phyloP scores from a whole-genome alignment of 2,113 vertebrate genomes.

The Prochilodus magdalenae region DNA sequence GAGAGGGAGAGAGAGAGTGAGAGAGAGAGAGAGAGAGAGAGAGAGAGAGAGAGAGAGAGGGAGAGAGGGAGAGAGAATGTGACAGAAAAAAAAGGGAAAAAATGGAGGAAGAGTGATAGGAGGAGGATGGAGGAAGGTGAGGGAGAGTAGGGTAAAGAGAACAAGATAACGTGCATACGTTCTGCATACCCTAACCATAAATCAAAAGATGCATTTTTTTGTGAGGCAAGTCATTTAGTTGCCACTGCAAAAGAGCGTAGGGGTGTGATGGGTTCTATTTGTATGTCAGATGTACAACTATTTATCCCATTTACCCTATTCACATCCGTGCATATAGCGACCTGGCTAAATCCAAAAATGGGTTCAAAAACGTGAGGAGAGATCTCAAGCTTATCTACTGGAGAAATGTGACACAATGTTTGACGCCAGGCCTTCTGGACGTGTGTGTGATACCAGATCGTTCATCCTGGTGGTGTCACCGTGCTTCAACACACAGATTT shows the following conservation, averaged over 20 bases:
- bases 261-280: conserved; percentile 71
- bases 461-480: too few species aligned
- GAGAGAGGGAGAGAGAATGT: conserved; percentile 59
- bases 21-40: conserved; percentile 54
- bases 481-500: too few species aligned
- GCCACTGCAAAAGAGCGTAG: conserved; percentile 32
- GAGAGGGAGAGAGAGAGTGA: conserved; percentile 59
- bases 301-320: too few species aligned
- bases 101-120: conserved; percentile 62
- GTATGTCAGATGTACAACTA: conserved; percentile 68
- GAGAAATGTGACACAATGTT: too few species aligned
- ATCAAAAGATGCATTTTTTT: conserved; percentile 76
- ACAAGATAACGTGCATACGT: conserved; percentile 79
- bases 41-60: conserved; percentile 45
- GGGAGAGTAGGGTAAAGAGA: conserved; percentile 66
- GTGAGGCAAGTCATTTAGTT: conserved; percentile 75
- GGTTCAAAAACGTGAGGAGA: not conserved
- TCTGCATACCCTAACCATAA: conserved; percentile 74
- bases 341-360: not conserved
- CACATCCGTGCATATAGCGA: not conserved
- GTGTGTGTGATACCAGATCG: too few species aligned
- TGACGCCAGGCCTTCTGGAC: too few species aligned
- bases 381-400: not conserved
- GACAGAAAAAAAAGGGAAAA: too few species aligned
- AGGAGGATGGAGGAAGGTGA: conserved; percentile 60